These are phyloP conservation scores for Drosophila nigricruria DNA, from an alignment of 2,888 invertebrate genomes.

Conservation along the genomic window DNA sequence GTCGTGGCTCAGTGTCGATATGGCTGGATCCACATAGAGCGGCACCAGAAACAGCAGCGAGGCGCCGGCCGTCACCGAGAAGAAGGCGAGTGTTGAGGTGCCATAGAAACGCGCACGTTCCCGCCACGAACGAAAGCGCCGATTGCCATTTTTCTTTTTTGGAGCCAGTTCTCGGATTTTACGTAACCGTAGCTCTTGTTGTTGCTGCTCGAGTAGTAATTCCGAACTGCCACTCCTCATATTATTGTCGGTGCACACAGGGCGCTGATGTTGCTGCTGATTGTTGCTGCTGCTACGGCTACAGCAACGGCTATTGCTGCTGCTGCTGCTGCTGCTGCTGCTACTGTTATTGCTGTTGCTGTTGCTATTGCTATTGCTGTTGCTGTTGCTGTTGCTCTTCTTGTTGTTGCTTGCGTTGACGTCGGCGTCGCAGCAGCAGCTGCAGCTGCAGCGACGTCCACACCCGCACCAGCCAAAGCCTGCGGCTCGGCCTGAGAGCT, in stretches of 20 bases:
- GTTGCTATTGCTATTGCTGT: constrained; percentile 51
- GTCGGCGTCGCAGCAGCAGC: constrained; percentile 54
- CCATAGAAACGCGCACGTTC: constrained; percentile 90
- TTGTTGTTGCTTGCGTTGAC: constrained; percentile 42
- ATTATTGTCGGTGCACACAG: constrained; percentile 86
- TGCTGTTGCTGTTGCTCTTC: constrained; percentile 43
- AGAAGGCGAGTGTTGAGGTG: constrained; percentile 89
- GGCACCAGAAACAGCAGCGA: constrained; percentile 91
- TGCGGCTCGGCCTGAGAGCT: constrained; percentile 51
- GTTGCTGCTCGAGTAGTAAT: constrained; percentile 91
- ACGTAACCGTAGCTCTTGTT: constrained; percentile 89
- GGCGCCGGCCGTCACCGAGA: constrained; percentile 90
- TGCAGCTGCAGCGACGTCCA: constrained; percentile 51
- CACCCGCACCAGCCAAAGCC: constrained; percentile 59
- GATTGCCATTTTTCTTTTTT: constrained; percentile 86
- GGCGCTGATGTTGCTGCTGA: constrained; percentile 80
- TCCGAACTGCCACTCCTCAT: constrained; percentile 92
- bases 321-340: constrained; percentile 42
- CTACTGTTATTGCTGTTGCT: constrained; percentile 44
- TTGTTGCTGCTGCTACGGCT: constrained; percentile 67
- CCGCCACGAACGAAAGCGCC: constrained; percentile 87
- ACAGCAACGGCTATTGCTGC: constrained; percentile 24
- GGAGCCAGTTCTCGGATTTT: constrained; percentile 88
- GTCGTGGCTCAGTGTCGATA: constrained; percentile 94
- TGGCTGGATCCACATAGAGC: constrained; percentile 93